phyloP scores from a whole-genome alignment of 2,113 vertebrate genomes.

The Phoenicopterus ruber region DNA sequence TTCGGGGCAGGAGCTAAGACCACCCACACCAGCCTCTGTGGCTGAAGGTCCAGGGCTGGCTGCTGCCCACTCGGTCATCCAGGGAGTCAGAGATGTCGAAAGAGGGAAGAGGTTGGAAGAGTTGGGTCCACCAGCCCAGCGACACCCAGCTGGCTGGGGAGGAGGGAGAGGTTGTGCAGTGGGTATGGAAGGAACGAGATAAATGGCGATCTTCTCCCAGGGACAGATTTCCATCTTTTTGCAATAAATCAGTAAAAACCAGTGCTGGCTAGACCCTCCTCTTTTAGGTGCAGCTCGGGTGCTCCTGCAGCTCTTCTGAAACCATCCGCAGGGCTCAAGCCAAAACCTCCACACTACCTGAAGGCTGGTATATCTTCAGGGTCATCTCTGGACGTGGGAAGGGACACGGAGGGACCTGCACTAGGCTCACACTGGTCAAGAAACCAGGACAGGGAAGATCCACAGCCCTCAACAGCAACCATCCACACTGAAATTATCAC shows the following conservation, averaged over 20 bases:
- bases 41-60: background rate
- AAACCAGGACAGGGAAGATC: background rate
- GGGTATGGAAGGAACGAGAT: background rate
- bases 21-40: rapidly evolving
- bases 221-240: background rate
- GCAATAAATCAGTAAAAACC: background rate
- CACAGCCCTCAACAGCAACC: rapidly evolving
- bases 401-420: background rate
- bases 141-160: rapidly evolving
- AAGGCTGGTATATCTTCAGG: background rate
- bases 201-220: background rate
- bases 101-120: background rate
- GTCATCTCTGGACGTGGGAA: background rate
- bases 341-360: background rate
- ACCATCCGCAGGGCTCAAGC: background rate
- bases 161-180: background rate
- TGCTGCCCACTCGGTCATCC: background rate
- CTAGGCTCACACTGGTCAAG: background rate
- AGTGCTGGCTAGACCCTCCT: background rate
- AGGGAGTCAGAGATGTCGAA: background rate
- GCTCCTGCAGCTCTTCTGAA: background rate
- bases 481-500: background rate
- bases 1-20: background rate
- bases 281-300: background rate
- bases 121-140: background rate